Evolutionary conservation across 2,113 vertebrate species (phyloP).

Genomic region (Pomatostomus ruficeps): DNA sequence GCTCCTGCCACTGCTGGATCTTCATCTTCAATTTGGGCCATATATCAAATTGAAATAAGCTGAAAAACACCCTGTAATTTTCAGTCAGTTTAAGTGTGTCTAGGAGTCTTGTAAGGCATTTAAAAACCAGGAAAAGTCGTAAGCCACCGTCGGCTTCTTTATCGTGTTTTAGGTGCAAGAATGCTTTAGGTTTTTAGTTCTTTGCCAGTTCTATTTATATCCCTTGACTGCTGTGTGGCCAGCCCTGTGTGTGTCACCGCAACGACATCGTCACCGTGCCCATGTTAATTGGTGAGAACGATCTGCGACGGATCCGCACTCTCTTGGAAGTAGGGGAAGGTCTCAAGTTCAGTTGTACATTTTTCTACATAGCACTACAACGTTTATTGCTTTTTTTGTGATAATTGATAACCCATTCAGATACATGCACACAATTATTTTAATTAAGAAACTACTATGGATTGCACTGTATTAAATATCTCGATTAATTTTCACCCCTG

Average conservation of each 20-base stretch:
- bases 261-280: conserved; percentile 8
- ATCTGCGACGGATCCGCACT: conserved; percentile 56
- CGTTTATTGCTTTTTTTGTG: conserved; percentile 77
- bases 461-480: conserved; percentile 93
- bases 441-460: conserved; percentile 86
- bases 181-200: conserved; percentile 68
- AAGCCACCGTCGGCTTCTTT: conserved; percentile 68
- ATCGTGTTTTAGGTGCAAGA: conserved; percentile 68
- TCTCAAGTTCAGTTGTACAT: conserved; percentile 74
- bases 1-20: conserved; percentile 71
- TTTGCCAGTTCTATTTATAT: conserved; percentile 65
- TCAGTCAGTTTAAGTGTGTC: conserved; percentile 67
- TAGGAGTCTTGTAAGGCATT: conserved; percentile 71
- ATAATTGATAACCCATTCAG: conserved; percentile 73
- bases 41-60: conserved; percentile 52
- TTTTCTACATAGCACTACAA: conserved; percentile 79
- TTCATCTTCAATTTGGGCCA: conserved; percentile 58
- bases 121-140: conserved; percentile 47
- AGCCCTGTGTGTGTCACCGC: conserved; percentile 51
- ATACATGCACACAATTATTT: conserved; percentile 88
- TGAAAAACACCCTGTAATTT: conserved; percentile 64
- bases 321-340: conserved; percentile 53
- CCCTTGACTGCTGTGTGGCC: conserved; percentile 50
- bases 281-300: conserved; percentile 60
- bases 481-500: conserved; percentile 77